These are phyloP conservation scores for Alligator mississippiensis DNA, from an alignment of 2,113 vertebrate species.

Conservation along the genomic window DNA sequence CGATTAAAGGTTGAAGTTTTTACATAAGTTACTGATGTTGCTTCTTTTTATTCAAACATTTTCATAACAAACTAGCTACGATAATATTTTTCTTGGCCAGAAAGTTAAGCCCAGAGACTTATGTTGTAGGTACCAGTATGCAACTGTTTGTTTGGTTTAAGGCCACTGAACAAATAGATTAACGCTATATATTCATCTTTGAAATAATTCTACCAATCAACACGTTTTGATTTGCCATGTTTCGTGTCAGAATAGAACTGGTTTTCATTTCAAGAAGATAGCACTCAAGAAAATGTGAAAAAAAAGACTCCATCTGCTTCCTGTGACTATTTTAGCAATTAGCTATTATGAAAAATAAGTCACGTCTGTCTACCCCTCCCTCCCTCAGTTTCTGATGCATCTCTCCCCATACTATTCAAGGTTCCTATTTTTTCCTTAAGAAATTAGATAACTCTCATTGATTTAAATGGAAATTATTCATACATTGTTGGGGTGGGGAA, in stretches of 20 bases:
- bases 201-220: background rate
- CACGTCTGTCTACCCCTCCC: background rate
- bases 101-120: constrained; percentile 47
- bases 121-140: constrained; percentile 64
- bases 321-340: background rate
- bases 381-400: background rate
- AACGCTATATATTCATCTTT: constrained; percentile 9
- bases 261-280: background rate
- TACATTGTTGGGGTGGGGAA: background rate
- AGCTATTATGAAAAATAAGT: background rate
- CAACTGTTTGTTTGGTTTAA: constrained; percentile 68
- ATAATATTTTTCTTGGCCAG: constrained; percentile 83
- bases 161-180: constrained; percentile 40
- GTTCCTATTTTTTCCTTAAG: background rate
- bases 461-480: background rate
- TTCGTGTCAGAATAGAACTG: background rate
- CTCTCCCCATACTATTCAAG: background rate
- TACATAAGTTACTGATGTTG: constrained; percentile 74
- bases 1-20: constrained; percentile 72
- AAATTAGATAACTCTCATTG: background rate
- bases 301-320: background rate
- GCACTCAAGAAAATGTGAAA: background rate
- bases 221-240: background rate
- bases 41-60: constrained; percentile 79
- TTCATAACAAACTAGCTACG: constrained; percentile 80